Conservation (phyloP, 1,140 invertebrate genomes). For the Venturia canescens region DNA sequence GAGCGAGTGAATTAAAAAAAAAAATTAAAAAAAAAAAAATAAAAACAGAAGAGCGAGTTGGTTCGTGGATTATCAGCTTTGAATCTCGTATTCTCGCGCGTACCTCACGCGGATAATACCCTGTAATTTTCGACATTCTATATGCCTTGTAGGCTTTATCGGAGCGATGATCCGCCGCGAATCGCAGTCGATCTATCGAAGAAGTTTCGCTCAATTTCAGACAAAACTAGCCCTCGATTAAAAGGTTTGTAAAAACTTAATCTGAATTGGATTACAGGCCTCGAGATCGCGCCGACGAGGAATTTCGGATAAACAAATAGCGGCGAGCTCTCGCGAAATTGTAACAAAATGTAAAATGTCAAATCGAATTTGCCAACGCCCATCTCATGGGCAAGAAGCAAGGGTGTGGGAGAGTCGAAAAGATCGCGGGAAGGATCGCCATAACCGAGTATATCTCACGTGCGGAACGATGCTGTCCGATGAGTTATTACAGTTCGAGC, state of each 20-base stretch:
- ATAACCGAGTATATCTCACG: slow-evolving; percentile 5
- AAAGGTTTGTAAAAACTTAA: not conserved
- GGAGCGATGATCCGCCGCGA: slow-evolving; percentile 62
- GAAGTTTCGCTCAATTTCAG: slow-evolving; percentile 68
- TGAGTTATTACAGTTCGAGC: slow-evolving; percentile 26
- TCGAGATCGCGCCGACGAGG: too few species aligned
- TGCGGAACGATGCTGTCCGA: slow-evolving; percentile 22
- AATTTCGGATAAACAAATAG: too few species aligned
- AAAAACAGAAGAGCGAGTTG: not conserved
- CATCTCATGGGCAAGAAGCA: not conserved
- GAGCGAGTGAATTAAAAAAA: not conserved
- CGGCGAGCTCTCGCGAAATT: too few species aligned
- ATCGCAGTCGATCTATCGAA: slow-evolving; percentile 60
- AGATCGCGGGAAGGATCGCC: slow-evolving; percentile 1
- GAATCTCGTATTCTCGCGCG: slow-evolving; percentile 69
- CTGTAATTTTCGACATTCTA: slow-evolving; percentile 74
- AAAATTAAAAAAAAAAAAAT: not conserved
- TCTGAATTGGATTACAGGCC: slow-evolving; percentile 32
- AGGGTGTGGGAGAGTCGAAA: not conserved
- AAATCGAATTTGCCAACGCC: slow-evolving; percentile 29
- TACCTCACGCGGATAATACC: slow-evolving; percentile 68
- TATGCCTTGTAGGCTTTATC: slow-evolving; percentile 66
- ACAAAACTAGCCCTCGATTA: not conserved
- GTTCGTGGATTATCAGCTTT: slow-evolving; percentile 64
- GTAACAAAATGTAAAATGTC: not conserved